These are phyloP conservation scores for Eumeta japonica DNA, from an alignment of 1,140 invertebrate genomes.

Conservation along the genomic window DNA sequence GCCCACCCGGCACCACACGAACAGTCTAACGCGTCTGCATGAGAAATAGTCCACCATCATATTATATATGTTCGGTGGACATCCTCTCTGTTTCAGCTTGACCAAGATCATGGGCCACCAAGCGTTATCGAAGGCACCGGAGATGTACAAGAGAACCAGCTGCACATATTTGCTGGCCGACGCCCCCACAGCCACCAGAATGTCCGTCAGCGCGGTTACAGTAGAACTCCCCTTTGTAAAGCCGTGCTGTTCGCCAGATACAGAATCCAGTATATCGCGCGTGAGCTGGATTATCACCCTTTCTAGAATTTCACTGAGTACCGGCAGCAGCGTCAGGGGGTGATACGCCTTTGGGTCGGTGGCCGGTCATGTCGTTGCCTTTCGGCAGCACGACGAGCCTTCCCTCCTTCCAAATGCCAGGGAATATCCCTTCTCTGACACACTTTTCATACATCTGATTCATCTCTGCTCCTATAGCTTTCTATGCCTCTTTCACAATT, in stretches of 20 bases:
- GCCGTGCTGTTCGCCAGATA: conserved; percentile 29
- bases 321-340: conserved; percentile 39
- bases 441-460: conserved; percentile 16
- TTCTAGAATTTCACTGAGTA: conserved; percentile 40
- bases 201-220: no score
- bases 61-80: conserved; percentile 18
- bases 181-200: conserved; percentile 14
- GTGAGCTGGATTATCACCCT: conserved; percentile 22
- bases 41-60: no score
- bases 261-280: conserved; percentile 3
- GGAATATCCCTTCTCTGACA: no score
- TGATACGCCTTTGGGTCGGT: conserved; percentile 30
- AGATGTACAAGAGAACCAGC: no score
- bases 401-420: conserved; percentile 41
- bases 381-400: no score
- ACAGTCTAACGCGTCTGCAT: conserved; percentile 14
- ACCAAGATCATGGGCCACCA: no score
- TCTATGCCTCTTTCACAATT: conserved; percentile 16
- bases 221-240: conserved; percentile 23
- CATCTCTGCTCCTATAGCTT: conserved; percentile 6
- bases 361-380: conserved; percentile 22
- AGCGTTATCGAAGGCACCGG: conserved; percentile 51
- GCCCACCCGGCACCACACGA: conserved; percentile 4
- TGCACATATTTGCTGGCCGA: conserved; percentile 14
- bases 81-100: conserved; percentile 12